phyloP scores from a whole-genome alignment of 2,888 invertebrate species.

The Rhingia rostrata region DNA sequence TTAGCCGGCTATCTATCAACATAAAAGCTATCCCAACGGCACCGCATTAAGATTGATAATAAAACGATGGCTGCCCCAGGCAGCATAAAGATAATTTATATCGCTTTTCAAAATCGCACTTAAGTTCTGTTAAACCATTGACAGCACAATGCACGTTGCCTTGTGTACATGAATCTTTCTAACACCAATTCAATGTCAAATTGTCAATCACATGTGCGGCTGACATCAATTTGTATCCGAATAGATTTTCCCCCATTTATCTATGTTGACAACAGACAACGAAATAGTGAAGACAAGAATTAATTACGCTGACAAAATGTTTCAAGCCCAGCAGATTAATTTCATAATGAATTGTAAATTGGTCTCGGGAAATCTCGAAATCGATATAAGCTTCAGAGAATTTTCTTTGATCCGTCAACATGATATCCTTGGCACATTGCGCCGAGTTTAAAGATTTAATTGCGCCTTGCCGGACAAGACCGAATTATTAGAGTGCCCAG shows the following conservation, averaged over 20 bases:
- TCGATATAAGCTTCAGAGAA: constrained; percentile 33
- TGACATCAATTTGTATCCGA: constrained; percentile 62
- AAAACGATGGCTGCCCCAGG: no score
- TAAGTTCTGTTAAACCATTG: constrained; percentile 22
- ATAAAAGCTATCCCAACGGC: no score
- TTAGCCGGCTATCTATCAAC: no score
- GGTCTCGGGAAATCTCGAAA: constrained; percentile 15
- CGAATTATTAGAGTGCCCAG: constrained; percentile 40
- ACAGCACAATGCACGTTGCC: constrained; percentile 5
- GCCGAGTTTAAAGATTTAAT: constrained; percentile 40
- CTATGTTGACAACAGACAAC: constrained; percentile 41
- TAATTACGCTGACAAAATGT: constrained; percentile 68
- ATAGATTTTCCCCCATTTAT: constrained; percentile 47
- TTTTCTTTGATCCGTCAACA: constrained; percentile 40
- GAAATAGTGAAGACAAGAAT: constrained; percentile 58
- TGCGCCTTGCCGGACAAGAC: constrained; percentile 8
- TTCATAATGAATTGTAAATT: constrained; percentile 54
- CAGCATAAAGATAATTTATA: constrained; percentile 13
- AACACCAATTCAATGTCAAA: constrained; percentile 59
- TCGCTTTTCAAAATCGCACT: constrained; percentile 32
- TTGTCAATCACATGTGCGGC: constrained; percentile 63
- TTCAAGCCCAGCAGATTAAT: constrained; percentile 27
- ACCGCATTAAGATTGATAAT: no score
- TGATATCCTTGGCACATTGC: constrained; percentile 69
- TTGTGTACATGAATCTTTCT: constrained; percentile 26